phyloP scores from a whole-genome alignment of 2,113 vertebrate genomes.

The Xenopus borealis region DNA sequence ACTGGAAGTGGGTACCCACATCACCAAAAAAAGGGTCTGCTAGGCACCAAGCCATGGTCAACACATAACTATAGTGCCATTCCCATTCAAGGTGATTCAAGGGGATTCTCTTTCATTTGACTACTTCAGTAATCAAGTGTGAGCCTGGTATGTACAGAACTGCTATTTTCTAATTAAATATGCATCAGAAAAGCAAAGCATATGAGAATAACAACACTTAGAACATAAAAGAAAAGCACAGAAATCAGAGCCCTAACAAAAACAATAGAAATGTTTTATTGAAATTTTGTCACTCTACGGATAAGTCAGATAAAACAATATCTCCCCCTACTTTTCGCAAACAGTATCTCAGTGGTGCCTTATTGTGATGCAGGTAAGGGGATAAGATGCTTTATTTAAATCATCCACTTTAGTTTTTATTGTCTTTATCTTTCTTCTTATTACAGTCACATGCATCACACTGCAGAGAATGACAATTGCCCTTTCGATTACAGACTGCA shows the following conservation, averaged over 20 bases:
- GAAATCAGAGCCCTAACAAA: not conserved
- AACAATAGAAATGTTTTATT: rapidly evolving
- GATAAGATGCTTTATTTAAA: conserved; percentile 30
- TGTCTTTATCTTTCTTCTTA: rapidly evolving
- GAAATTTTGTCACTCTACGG: not conserved
- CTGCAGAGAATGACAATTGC: not conserved
- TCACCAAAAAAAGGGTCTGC: too few relatives aligned
- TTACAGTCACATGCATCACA: not conserved
- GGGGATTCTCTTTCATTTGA: too few relatives aligned
- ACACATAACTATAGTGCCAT: too few relatives aligned
- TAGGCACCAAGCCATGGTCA: too few relatives aligned
- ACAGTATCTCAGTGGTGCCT: not conserved
- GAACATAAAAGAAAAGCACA: not conserved
- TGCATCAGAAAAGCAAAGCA: not conserved
- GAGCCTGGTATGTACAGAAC: conserved; percentile 2
- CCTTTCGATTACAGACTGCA: not conserved
- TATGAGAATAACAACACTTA: conserved; percentile 12
- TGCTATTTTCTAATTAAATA: conserved; percentile 45
- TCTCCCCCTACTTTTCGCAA: not conserved
- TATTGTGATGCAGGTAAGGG: conserved; percentile 17
- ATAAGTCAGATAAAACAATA: conserved; percentile 3
- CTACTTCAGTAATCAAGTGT: not conserved
- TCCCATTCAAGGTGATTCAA: too few relatives aligned
- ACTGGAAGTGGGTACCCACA: too few relatives aligned
- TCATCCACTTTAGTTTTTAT: conserved; percentile 10